These are phyloP conservation scores for Paedocypris sp. DNA, from an alignment of 2,113 vertebrate species.

Conservation along the genomic window DNA sequence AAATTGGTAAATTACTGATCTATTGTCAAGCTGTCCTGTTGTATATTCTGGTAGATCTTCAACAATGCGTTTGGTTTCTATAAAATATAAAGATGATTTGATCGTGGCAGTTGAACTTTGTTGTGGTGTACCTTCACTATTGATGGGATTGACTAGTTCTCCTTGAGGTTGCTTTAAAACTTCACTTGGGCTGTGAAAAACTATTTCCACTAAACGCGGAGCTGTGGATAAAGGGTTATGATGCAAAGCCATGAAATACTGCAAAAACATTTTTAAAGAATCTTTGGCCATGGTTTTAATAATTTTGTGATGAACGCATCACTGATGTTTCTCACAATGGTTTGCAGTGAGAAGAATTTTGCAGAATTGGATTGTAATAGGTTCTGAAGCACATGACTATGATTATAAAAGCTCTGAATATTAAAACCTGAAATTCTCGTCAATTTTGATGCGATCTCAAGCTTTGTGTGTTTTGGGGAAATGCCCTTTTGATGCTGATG, in stretches of 20 bases:
- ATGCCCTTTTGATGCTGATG: conserved; percentile 2
- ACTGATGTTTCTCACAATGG: no score
- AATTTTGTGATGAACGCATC: no score
- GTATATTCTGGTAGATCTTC: background rate
- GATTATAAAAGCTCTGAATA: no score
- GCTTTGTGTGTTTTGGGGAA: background rate
- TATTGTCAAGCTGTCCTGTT: no score
- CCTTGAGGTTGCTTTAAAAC: background rate
- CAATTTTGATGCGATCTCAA: background rate
- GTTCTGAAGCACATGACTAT: no score
- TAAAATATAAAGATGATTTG: background rate
- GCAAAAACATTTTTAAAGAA: background rate
- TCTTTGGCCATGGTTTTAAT: no score
- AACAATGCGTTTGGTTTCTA: background rate
- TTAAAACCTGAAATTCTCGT: no score
- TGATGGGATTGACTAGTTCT: background rate
- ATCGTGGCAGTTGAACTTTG: background rate
- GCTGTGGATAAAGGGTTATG: no score
- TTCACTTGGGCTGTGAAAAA: background rate
- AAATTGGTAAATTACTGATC: no score
- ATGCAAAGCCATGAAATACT: background rate
- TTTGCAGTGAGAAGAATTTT: no score
- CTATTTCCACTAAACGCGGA: no score
- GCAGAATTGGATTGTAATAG: no score
- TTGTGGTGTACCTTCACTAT: background rate